A percentile compares a stretch with the other conserved stretches of the same genome.
Evolutionary conservation across 1,140 invertebrate species (phyloP).

Genomic region (Bombus polaris): DNA sequence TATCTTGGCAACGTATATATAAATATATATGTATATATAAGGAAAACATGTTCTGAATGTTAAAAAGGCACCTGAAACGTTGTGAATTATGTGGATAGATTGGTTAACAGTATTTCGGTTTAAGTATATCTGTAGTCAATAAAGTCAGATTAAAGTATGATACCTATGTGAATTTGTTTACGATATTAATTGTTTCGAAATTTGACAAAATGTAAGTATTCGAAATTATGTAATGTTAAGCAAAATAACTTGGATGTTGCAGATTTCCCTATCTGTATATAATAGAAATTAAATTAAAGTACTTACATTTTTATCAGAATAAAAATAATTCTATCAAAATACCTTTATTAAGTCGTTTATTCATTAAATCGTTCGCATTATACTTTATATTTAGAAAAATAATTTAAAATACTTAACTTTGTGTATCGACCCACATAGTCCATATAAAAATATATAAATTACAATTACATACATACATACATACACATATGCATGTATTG

Average conservation of each 20-base stretch:
- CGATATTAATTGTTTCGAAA: background rate
- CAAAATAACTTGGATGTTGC: background rate
- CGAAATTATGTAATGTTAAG: background rate
- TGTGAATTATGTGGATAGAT: constrained; percentile 37
- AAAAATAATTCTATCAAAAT: background rate
- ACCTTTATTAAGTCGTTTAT: background rate
- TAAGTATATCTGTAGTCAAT: constrained; percentile 59
- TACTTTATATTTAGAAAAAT: too few species aligned
- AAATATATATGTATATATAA: background rate
- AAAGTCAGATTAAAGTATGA: constrained; percentile 59
- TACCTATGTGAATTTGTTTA: background rate
- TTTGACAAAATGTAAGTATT: background rate
- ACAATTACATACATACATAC: too few species aligned
- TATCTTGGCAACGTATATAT: constrained; percentile 14
- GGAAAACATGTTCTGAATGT: constrained; percentile 31
- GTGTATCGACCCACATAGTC: too few species aligned
- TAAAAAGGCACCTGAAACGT: constrained; percentile 10
- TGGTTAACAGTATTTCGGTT: constrained; percentile 55
- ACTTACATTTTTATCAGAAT: background rate
- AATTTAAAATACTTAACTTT: too few species aligned
- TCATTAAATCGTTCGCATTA: background rate
- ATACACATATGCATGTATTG: too few species aligned
- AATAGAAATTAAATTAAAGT: background rate
- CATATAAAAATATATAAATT: too few species aligned
- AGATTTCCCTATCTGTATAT: background rate